Evolutionary conservation across 1,140 invertebrate species (phyloP), one percentile per base, ranked within the genome.

Genomic region (Probaryconus sp.): DNA sequence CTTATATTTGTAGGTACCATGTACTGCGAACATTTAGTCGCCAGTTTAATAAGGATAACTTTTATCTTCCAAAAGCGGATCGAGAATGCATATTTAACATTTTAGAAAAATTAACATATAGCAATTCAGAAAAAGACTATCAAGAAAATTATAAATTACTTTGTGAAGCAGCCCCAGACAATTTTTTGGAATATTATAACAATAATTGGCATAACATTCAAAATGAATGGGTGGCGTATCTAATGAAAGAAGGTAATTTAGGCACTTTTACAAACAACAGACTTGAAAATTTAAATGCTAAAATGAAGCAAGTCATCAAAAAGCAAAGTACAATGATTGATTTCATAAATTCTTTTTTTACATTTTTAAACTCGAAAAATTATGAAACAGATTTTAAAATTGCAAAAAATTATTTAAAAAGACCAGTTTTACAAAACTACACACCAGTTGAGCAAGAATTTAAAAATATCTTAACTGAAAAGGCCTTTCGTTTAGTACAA

Each of bases 301-400:
- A 69, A 42, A 58, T 75, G 9, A 75, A 74, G 35, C 26, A 56
- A 43, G 48, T 58, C n/a, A n/a, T n/a, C n/a, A n/a, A n/a, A n/a
- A n/a, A n/a, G n/a, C n/a, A n/a, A n/a, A n/a, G n/a, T n/a, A n/a
- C n/a, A n/a, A n/a, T 48, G 16, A 3, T 18, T 58, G 10, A 43
- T 37, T 20, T 18, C 9, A 21, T 74, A 56, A 9, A 51, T 63
- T 42, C 6, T 31, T 68, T 74, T 31, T 64, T 58, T 30, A 20
- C 47, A 43, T 72, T 18, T 16, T 1, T 55, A n/a, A 18, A 55
- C 17, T 58, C 45, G 11, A 24, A 18, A 11, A 43, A 56, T 13
- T 33, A 20, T 3, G 51, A 60, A 21, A 58, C 17, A 9, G 48
- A 43, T n/a, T 11, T 24, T 2, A 65, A 42, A 38, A 35, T 21